Evolutionary conservation across 2,888 invertebrate genomes (phyloP).

Genomic region (Microplitis deprimator): DNA sequence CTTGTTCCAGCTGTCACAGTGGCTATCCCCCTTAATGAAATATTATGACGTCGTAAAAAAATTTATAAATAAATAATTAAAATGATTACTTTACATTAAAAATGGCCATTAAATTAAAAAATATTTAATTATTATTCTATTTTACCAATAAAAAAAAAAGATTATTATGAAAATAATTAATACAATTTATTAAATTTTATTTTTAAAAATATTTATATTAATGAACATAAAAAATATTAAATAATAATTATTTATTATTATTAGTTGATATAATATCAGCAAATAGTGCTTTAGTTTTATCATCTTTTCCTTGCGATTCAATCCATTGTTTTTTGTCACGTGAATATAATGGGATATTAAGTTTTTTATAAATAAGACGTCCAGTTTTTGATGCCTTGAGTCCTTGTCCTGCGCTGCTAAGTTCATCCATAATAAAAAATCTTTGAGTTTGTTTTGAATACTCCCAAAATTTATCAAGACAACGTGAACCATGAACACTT

Average conservation of each 20-base stretch:
- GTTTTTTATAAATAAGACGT: constrained; percentile 78
- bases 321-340: constrained; percentile 82
- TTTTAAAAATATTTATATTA: not conserved
- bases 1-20: too few relatives aligned
- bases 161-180: not conserved
- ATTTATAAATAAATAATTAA: too few relatives aligned
- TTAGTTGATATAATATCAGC: constrained; percentile 67
- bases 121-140: too few relatives aligned
- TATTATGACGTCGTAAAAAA: too few relatives aligned
- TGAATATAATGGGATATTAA: constrained; percentile 79
- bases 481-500: constrained; percentile 83
- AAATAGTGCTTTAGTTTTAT: constrained; percentile 71
- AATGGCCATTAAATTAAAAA: too few relatives aligned
- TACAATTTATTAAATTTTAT: not conserved
- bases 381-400: constrained; percentile 81
- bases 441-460: constrained; percentile 76
- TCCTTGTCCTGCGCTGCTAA: constrained; percentile 78
- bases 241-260: not conserved
- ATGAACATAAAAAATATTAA: not conserved
- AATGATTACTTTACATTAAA: too few relatives aligned
- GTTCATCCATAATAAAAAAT: constrained; percentile 79
- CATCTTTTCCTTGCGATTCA: constrained; percentile 70
- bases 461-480: constrained; percentile 82
- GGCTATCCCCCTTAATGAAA: too few relatives aligned
- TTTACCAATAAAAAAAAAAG: not conserved